Evolutionary conservation across 2,888 invertebrate genomes (phyloP).

Genomic region (Netelia melanura): DNA sequence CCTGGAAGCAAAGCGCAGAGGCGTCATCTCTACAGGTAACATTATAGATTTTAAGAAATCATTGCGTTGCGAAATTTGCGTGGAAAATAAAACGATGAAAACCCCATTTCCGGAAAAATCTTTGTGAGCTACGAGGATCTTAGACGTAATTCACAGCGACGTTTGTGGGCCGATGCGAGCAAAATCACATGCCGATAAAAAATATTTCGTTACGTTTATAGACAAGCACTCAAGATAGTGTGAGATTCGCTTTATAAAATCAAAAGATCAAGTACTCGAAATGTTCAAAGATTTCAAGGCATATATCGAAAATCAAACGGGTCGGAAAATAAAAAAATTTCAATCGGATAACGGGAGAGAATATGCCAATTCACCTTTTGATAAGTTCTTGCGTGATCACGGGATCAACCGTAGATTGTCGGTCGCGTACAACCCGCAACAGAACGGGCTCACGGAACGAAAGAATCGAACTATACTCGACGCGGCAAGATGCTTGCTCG

Average conservation of each 20-base stretch:
- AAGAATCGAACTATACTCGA: constrained; percentile 75
- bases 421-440: constrained; percentile 73
- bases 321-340: constrained; percentile 66
- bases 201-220: constrained; percentile 71
- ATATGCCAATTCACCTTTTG: constrained; percentile 61
- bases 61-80: constrained; percentile 57
- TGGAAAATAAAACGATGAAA: constrained; percentile 53
- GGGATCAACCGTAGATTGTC: constrained; percentile 71
- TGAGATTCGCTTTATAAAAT: constrained; percentile 69
- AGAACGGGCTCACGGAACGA: constrained; percentile 76
- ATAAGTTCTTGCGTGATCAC: constrained; percentile 68
- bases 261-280: constrained; percentile 66
- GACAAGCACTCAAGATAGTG: constrained; percentile 71
- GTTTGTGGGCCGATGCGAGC: constrained; percentile 69
- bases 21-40: constrained; percentile 30
- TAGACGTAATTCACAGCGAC: constrained; percentile 72
- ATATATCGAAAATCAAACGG: constrained; percentile 69
- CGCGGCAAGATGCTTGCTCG: constrained; percentile 71
- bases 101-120: constrained; percentile 56
- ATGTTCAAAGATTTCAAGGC: constrained; percentile 68
- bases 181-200: constrained; percentile 61
- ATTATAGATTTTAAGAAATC: constrained; percentile 42
- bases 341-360: constrained; percentile 70
- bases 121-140: constrained; percentile 30
- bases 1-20: constrained; percentile 7